Base-by-base conservation (phyloP, 64 coral and sea anemone genomes). In the Trachythela sp. region DNA sequence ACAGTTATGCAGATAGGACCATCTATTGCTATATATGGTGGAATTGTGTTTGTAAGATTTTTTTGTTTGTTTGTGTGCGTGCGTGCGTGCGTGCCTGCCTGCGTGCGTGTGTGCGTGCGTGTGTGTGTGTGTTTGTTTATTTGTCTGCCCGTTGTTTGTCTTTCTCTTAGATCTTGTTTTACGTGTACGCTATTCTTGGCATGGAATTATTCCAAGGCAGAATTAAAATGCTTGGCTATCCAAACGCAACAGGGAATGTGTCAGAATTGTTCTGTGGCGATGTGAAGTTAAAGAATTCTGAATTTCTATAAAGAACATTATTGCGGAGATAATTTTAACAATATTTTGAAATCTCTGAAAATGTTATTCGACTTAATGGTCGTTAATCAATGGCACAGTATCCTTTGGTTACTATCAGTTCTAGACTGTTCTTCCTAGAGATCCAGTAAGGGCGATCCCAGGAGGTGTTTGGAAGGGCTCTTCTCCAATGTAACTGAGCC, bases 331-430 rank as follows among this genome's bases (percentile, higher is more conserved):
- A 97, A 97, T 70, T 97, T 97, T 72, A 94, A 97, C 45, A 43
- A 94, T 45, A 86, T 97, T n/a, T 15, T 97, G 39, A 94, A 88
- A 71, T 87, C 95, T 20, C 88, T 97, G 41, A 97, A 97, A 54
- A 84, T 97, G n/a, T 77, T 99, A 43, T 99, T 99, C 84, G 96
- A 99, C 39, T 51, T 99, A 83, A 99, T 90, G 88, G 96, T 99
- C n/a, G 96, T 99, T 3, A 99, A 99, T 60, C 96, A 99, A n/a
- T 99, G 96, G 96, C 96, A 99, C 36, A 89, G 96, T 99, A 99
- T 99, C 96, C 96, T 99, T 94, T 94, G 7, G 58, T 24, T 17
- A 31, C 42, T 45, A 45, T 45, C 42, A 45, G 20, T 31, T 14
- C 59, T 68, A 6, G 20, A n/a, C 59, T 45, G 11, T 45, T 45